Conservation (phyloP, 1,140 invertebrate species). For the Euwallacea similis region DNA sequence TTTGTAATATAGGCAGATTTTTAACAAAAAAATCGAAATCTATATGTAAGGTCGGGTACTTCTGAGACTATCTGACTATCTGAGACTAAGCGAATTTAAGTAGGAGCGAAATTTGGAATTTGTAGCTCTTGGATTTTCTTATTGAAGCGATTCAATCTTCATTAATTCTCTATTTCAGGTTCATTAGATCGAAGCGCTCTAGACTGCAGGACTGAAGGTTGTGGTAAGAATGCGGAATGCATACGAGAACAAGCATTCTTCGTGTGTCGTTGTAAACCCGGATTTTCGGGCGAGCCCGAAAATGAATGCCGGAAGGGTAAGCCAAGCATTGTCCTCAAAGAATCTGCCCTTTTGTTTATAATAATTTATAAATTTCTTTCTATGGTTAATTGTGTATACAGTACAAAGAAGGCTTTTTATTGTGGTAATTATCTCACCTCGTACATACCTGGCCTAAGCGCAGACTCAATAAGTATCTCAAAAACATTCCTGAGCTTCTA, state of each 20-base stretch:
- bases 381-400: constrained; percentile 47
- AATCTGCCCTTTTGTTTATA: not conserved
- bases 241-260: constrained; percentile 76
- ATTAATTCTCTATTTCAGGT: constrained; percentile 56
- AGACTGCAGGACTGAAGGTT: constrained; percentile 81
- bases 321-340: constrained; percentile 42
- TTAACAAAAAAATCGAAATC: too few relatives aligned
- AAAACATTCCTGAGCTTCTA: too few relatives aligned
- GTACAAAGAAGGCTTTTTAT: constrained; percentile 43
- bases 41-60: too few relatives aligned
- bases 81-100: too few relatives aligned
- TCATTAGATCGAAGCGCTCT: constrained; percentile 64
- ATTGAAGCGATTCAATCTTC: too few relatives aligned
- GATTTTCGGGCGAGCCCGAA: constrained; percentile 72
- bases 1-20: too few relatives aligned
- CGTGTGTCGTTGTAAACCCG: constrained; percentile 77
- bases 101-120: too few relatives aligned
- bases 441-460: too few relatives aligned
- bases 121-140: too few relatives aligned
- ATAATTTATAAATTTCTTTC: not conserved
- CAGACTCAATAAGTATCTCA: too few relatives aligned
- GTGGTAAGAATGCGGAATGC: constrained; percentile 80
- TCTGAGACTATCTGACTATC: too few relatives aligned
- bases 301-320: constrained; percentile 79
- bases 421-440: not conserved